Evolutionary conservation across 64 coral and sea anemone genomes (phyloP), one percentile per base, ranked within the genome.

Genomic region (Montipora efflorescens): DNA sequence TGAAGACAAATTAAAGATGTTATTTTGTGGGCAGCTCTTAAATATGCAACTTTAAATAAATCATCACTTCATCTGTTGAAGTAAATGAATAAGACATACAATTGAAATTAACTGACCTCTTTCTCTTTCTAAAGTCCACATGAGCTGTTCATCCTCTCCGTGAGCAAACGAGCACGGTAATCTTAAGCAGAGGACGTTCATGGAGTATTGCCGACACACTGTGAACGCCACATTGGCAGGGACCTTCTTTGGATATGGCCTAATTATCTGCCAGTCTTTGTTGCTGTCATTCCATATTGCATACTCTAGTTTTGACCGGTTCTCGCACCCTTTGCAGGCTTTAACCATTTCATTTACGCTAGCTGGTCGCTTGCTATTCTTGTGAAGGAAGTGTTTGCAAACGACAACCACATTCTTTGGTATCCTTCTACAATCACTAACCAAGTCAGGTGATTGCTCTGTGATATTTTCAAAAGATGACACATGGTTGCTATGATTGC

Each of bases 121-220:
- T 57, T 82, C 23, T 13, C 87, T 82, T 23, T 94, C 93, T 52
- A 90, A 75, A 12, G 70, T 84, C 95, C 95, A 96, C 22, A 91
- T 88, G 9, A 4, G 8, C 23, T 13, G 16, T 57, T 96, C 95
- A 36, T 58, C 66, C 43, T 83, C 51, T 11, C 95, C 90, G 81
- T 96, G 95, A 69, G 90, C 95, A 90, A 96, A 96, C 16, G 45
- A 83, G 76, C 95, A 96, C 14, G 85, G 72, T 15, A 1, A 85
- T 48, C 76, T 88, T 0, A 28, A n/a, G 21, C 95, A 96, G 3
- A 14, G 78, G 18, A 45, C 49, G 28, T 80, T 9, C 14, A 11
- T 48, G 55, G 21, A 13, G 49, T 77, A 96, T 52, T 96, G 73
- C 11, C 44, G 79, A 70, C 95, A 96, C 13, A 53, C 5, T 15